These are phyloP conservation scores for Hippasteria phrygiana DNA, from an alignment of 53 echinoderm and acorn worm species.

Conservation along the genomic window DNA sequence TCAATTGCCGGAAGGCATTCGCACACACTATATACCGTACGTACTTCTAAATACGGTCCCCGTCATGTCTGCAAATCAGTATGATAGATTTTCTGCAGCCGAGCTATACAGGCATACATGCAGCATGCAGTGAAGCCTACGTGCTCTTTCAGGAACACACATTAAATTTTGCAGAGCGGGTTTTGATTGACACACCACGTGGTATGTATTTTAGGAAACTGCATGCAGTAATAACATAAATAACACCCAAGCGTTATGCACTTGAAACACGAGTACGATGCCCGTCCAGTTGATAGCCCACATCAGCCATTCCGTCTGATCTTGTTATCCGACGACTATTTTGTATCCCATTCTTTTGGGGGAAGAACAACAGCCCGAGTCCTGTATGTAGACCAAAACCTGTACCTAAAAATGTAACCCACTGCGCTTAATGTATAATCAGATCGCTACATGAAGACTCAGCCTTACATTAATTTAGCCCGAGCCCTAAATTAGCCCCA, in stretches of 20 bases:
- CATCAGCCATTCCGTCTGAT: neutral
- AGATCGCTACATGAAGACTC: too few species aligned
- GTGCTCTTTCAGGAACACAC: constrained; percentile 5
- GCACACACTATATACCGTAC: too few species aligned
- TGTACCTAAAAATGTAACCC: too few species aligned
- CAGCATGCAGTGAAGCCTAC: neutral
- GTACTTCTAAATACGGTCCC: constrained; percentile 17
- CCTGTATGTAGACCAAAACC: too few species aligned
- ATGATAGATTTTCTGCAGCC: neutral
- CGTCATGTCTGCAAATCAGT: neutral
- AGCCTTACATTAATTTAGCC: too few species aligned
- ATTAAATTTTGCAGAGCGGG: neutral
- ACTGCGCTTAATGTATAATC: too few species aligned
- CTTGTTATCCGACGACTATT: constrained; percentile 39
- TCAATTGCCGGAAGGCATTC: too few species aligned
- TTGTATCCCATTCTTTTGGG: neutral
- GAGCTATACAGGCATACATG: neutral
- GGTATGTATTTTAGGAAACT: constrained; percentile 42
- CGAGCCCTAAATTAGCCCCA: too few species aligned
- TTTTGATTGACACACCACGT: constrained; percentile 51
- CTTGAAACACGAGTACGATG: constrained; percentile 55
- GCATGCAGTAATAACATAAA: constrained; percentile 53
- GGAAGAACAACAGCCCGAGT: too few species aligned
- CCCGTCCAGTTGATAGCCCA: constrained; percentile 22
- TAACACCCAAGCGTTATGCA: constrained; percentile 55